Evolutionary conservation across 2,113 vertebrate species (phyloP), one percentile per base, ranked within the genome.

Genomic region (Antidorcas marsupialis): DNA sequence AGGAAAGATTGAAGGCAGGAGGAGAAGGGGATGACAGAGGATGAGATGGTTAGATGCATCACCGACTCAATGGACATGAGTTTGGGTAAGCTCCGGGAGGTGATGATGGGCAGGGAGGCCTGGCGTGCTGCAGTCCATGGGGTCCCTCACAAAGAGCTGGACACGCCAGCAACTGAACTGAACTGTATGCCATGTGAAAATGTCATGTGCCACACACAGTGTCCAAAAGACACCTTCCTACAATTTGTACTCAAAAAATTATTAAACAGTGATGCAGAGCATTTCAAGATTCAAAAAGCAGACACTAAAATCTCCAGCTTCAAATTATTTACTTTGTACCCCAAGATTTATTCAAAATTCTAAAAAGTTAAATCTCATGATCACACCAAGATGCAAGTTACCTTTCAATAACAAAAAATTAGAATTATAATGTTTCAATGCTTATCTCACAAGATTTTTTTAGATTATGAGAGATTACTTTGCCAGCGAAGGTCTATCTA

Each of bases 391-490:
- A 83, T 28, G 4, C 5, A 84, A 85, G 25, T 8, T 79, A 16
- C 21, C 7, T 59, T 92, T 89, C 43, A 62, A 76, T 53, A 85
- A 71, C 84, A 16, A 27, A n/a, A 87, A 90, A 94, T 60, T 10
- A 60, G 33, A 92, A 59, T 53, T 43, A n/a, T 33, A 86, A 76
- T 33, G 19, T 30, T 83, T 87, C 55, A 14, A 11, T 23, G 4
- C n/a, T 25, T 6, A 91, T 7, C 17, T 84, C 25, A 62, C 9
- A 71, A 27, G 50, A 45, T 27, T 82, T 78, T 87, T 82, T 95
- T 89, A n/a, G 30, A 60, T 43, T 39, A 83, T 39, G 17, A 7
- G 21, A 43, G 21, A 60, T 33, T 71, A 36, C n/a, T 71, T 71
- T 71, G 64, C 64, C 17, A 71, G 36, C 64, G 21, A 36, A 71